These are phyloP conservation scores for Eonycteris spelaea DNA, from an alignment of 2,113 vertebrate genomes.

Conservation along the genomic window DNA sequence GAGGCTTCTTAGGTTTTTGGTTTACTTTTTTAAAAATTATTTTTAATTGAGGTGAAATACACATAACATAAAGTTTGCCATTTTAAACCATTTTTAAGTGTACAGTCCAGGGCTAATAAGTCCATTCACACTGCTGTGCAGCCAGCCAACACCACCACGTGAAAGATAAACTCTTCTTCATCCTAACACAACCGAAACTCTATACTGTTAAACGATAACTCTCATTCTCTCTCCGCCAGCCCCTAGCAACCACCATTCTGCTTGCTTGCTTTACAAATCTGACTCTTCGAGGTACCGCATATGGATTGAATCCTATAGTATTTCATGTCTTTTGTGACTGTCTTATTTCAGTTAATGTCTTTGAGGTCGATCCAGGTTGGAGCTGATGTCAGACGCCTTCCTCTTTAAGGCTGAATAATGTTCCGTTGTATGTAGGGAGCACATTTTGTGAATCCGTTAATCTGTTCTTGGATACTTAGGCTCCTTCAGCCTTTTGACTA, in stretches of 20 bases:
- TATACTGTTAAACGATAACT: not conserved
- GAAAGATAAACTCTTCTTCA: not conserved
- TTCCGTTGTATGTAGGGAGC: not conserved
- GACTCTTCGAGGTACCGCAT: not conserved
- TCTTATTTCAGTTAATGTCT: not conserved
- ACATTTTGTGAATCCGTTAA: not conserved
- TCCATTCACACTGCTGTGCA: rapidly evolving
- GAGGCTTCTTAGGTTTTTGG: not conserved
- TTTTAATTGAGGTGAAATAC: not conserved
- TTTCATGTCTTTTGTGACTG: not conserved
- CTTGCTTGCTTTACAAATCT: not conserved
- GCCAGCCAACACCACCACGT: rapidly evolving
- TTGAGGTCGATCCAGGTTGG: not conserved
- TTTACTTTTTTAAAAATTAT: not conserved
- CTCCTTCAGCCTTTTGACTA: not conserved
- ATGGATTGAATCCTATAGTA: not conserved
- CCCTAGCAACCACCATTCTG: not conserved
- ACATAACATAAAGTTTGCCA: not conserved
- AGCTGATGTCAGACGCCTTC: not conserved
- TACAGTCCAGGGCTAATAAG: not conserved
- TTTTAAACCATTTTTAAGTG: not conserved
- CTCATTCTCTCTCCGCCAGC: not conserved
- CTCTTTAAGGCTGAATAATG: not conserved
- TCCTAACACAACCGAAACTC: not conserved
- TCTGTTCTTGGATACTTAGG: not conserved